These are phyloP conservation scores for Lamellibrachia columna DNA, from an alignment of 2,888 invertebrate species.

Conservation along the genomic window DNA sequence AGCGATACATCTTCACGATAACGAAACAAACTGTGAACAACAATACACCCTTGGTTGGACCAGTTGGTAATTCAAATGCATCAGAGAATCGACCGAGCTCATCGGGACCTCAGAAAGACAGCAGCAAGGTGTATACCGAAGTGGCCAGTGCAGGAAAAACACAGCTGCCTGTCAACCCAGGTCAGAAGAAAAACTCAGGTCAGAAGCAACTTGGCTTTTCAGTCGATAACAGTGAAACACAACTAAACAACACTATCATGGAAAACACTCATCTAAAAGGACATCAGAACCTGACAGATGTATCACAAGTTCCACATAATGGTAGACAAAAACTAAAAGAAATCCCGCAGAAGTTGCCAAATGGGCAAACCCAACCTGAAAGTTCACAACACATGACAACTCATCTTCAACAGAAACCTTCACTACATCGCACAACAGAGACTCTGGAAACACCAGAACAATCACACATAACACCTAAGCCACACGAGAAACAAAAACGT, in stretches of 20 bases:
- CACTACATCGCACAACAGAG: not conserved
- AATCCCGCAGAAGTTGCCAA: not conserved
- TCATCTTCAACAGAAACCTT: not conserved
- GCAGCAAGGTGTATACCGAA: not conserved
- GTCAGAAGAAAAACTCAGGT: not conserved
- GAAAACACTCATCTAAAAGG: not conserved
- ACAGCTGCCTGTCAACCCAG: too few relatives aligned
- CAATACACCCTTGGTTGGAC: not conserved
- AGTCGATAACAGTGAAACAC: not conserved
- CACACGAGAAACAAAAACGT: not conserved
- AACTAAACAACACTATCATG: not conserved
- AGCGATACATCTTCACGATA: not conserved
- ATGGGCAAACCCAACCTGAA: not conserved
- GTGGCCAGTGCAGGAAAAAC: not conserved
- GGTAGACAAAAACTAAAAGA: not conserved
- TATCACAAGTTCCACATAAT: not conserved
- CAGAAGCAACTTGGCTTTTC: not conserved
- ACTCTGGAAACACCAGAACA: not conserved
- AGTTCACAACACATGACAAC: not conserved
- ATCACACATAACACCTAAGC: not conserved
- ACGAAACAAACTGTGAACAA: not conserved
- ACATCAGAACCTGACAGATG: not conserved
- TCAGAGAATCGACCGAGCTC: not conserved
- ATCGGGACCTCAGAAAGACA: not conserved
- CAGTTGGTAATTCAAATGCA: not conserved